Evolutionary conservation across 2,113 vertebrate genomes (phyloP).

Genomic region (Oostethus manadensis): DNA sequence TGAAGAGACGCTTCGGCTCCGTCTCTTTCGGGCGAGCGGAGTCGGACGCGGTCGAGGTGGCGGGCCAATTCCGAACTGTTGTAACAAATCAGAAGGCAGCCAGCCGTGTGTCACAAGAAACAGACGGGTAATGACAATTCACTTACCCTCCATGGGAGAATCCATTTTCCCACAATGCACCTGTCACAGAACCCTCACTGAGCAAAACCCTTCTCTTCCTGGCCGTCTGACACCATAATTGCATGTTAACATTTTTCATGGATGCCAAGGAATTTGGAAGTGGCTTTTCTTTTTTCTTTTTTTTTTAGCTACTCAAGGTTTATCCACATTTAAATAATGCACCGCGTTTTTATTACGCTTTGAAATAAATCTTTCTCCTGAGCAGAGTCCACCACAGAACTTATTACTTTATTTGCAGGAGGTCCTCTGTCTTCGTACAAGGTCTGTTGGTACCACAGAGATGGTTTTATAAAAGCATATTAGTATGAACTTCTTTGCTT

Average conservation of each 20-base stretch:
- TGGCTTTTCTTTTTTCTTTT: slow-evolving; percentile 84
- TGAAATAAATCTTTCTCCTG: background rate
- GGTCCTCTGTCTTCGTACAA: too few species aligned
- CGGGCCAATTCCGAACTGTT: slow-evolving; percentile 88
- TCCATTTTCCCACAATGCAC: slow-evolving; percentile 98
- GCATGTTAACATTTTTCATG: slow-evolving; percentile 75
- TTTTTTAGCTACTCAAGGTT: slow-evolving; percentile 70
- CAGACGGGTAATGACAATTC: slow-evolving; percentile 97
- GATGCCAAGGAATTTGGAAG: slow-evolving; percentile 81
- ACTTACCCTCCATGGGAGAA: slow-evolving; percentile 91
- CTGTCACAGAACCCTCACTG: slow-evolving; percentile 91
- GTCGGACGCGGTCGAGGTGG: slow-evolving; percentile 67
- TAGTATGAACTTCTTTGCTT: too few species aligned
- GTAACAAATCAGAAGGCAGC: slow-evolving; percentile 92
- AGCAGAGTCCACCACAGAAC: too few species aligned
- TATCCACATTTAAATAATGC: slow-evolving; percentile 76
- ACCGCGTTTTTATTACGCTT: slow-evolving; percentile 48
- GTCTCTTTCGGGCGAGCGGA: slow-evolving; percentile 78
- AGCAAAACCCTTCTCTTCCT: slow-evolving; percentile 90
- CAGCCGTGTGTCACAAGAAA: slow-evolving; percentile 90
- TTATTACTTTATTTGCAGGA: too few species aligned
- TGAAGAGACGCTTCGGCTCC: slow-evolving; percentile 79
- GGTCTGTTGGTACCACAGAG: too few species aligned
- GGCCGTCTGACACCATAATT: slow-evolving; percentile 97
- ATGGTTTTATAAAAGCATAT: too few species aligned